Base-by-base conservation (phyloP, 2,888 invertebrate genomes). In the Sialis fuliginosa region DNA sequence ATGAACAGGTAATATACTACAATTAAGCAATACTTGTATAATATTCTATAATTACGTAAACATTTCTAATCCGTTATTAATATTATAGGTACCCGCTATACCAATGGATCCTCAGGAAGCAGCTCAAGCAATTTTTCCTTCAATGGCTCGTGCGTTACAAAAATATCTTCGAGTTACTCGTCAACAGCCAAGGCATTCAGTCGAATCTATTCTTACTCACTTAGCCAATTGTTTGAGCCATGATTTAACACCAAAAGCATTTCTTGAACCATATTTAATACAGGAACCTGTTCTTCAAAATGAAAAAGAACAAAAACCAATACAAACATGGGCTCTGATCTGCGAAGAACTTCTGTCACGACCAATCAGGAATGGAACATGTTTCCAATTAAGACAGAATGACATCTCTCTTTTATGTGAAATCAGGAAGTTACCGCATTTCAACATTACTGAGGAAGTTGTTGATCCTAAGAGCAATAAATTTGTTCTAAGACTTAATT, bases 41-140 rank as follows among this genome's bases (percentile, higher is more conserved):
- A 22, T 22, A 22, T 22, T 22, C 22, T 22, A 22, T 22, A 22
- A 22, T 22, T 22, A 2, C 2, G 22, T 22, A 22, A 22, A 22
- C 22, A 22, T 22, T 22, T 22, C 22, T 22, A 22, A 22, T 22
- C 22, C 4, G 22, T 22, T 22, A 22, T 22, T 22, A 22, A 47
- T 22, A 22, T 22, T 22, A 22, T 22, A 22, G 22, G 79, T 83
- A 33, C 81, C 88, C 0, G 84, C 88, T 0, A 77, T 85, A 49
- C 84, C 87, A 0, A 81, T 98, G 71, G 92, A 95, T 60, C 86
- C 96, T 0, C 80, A 89, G 56, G 96, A 96, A 68, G 96, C 97
- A 4, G 97, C 97, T 0, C 91, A 93, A 63, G 92, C 96, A 0
- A 91, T 98, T 48, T 97, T 98, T 62, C 96, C 96, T 2, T 92